phyloP scores from a whole-genome alignment of 1,140 invertebrate species.

The Hylaeus volcanicus region DNA sequence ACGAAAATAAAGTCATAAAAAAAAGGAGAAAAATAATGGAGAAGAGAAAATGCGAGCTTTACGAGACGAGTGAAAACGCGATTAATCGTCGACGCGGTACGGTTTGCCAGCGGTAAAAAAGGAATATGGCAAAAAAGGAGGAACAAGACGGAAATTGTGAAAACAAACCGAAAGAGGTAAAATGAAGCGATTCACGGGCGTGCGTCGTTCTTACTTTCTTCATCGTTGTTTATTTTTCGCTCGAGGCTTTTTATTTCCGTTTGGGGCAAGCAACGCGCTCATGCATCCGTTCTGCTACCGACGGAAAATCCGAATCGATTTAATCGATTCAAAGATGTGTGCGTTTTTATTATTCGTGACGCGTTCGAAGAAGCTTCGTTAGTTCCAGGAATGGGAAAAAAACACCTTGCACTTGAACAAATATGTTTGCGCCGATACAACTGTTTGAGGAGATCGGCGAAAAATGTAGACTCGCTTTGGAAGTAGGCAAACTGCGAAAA shows the following conservation, averaged over 20 bases:
- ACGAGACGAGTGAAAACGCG: not conserved
- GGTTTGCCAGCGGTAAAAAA: too few relatives aligned
- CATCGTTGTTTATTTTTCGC: not conserved
- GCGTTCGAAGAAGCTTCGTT: too few relatives aligned
- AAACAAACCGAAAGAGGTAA: not conserved
- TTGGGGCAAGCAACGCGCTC: too few relatives aligned
- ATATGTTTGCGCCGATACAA: too few relatives aligned
- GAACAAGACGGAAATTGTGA: not conserved
- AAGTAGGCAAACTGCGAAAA: too few relatives aligned
- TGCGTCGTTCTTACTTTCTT: slow-evolving; percentile 23
- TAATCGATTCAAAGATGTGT: not conserved
- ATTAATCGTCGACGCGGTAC: slow-evolving; percentile 7
- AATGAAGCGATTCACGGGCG: not conserved
- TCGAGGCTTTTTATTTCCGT: not conserved
- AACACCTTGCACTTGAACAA: too few relatives aligned
- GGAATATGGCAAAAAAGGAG: too few relatives aligned
- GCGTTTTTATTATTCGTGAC: too few relatives aligned
- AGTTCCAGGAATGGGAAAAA: too few relatives aligned
- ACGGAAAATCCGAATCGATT: not conserved
- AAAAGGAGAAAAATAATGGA: not conserved
- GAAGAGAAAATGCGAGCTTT: not conserved
- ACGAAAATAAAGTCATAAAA: not conserved
- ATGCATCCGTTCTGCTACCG: not conserved
- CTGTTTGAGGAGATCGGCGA: too few relatives aligned
- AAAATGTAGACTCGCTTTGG: too few relatives aligned